Base-by-base conservation (phyloP, 1,140 invertebrate species). In the Antheraea pernyi region DNA sequence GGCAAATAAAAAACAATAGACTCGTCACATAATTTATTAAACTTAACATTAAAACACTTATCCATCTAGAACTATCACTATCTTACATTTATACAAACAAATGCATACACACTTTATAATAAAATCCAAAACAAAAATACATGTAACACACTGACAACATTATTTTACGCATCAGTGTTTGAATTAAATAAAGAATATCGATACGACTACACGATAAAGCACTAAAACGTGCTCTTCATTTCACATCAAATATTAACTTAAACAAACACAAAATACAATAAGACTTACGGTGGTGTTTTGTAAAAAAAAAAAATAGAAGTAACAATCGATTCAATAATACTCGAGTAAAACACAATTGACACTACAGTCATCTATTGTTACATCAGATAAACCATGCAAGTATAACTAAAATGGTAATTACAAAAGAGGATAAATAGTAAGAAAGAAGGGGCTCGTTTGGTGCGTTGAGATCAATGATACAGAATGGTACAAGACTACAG, bases 181-280 rank as follows among this genome's bases (percentile, higher is more conserved):
- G 46, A 16, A 53, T 13, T 53, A 53, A 53, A 53, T 53, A 53
- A 30, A 65, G 18, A 36, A 65, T 42, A n/a, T 42, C 63, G 13
- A 61, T 16, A 46, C 63, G 39, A 65, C 63, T 22, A 78, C 69
- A 73, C 70, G 13, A 75, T 72, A 66, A 71, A 86, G 88, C 88
- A 89, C 88, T 90, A 90, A 90, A 90, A 90, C 88, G 88, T 85
- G 86, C 86, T 82, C 67, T 67, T 74, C 9, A n/a, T 59, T 48
- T 61, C 10, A 73, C 61, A 70, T 65, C n/a, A 65, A 62, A 53
- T 30, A 3, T 13, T 16, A 19, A 37, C 16, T 42, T 58, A 60
- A 19, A 61, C 19, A 46, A 46, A 61, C 59, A 68, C 16, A 68
- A 46, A 46, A 4, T 30, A 53, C 58, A 58, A 67, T 30, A 5